Base-by-base conservation (phyloP, 2,113 vertebrate genomes). In the Thamnaconus septentrionalis region DNA sequence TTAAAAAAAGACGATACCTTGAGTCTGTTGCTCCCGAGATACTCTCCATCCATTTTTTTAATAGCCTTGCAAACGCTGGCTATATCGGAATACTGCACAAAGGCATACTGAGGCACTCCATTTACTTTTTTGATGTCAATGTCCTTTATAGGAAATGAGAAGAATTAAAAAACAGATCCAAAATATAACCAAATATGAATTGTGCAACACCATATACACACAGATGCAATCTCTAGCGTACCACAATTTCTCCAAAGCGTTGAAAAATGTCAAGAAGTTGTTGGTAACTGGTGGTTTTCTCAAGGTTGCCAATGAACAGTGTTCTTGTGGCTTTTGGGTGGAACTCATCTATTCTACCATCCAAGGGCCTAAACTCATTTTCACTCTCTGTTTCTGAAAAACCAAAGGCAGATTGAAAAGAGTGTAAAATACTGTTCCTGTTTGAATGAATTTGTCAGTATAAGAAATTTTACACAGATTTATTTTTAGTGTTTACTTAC, bases 31-130 rank as follows among this genome's bases (percentile, higher is more conserved):
- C 96, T 94, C 49, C 97, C 96, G 44, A 99, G 91, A 80, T 99
- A 98, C 64, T 99, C 97, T 64, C 96, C 96, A 71, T 99, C 97
- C 97, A 99, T 99, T 88, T 99, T 99, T 89, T 99, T 99, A 81
- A 99, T 99, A 46, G 97, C 97, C 89, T 99, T 99, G 85, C 97
- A 99, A 54, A 99, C 97, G 0, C 97, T 99, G 41, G 95, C 95
- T 61, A 99, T 99, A 76, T 99, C 96, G 60, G 95, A 97, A 82
- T 98, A 99, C 68, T 99, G 96, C 71, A 99, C 92, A 89, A 99
- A 99, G 0, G 96, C 97, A 55, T 98, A 98, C 73, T 98, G 97
- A 53, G 97, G 96, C 74, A 97, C 93, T 43, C 96, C 97, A 0
- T 98, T 99, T 69, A 97, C 94, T 75, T 98, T 98, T 90, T 99